A percentile compares a stretch with the other conserved stretches of the same genome.
Evolutionary conservation across 2,888 invertebrate genomes (phyloP).

Genomic region (Drosophila longiperda): DNA sequence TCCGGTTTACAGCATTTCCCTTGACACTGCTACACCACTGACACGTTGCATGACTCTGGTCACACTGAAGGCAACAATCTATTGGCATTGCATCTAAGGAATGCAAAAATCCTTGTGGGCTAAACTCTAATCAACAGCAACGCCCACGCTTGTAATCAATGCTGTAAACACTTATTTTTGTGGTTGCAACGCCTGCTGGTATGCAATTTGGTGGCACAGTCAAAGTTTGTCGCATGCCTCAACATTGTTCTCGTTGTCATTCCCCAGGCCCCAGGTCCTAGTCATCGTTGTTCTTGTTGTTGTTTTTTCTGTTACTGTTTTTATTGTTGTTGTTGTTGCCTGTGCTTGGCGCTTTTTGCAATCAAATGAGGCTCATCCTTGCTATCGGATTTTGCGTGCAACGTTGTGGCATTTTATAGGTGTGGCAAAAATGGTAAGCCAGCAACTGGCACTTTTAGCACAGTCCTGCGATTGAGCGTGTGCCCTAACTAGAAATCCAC

Average conservation of each 20-base stretch:
- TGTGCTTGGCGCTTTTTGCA: constrained; percentile 46
- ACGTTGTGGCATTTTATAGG: constrained; percentile 52
- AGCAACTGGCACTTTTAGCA: constrained; percentile 19
- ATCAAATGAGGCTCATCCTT: constrained; percentile 40
- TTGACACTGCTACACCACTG: constrained; percentile 70
- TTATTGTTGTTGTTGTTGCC: constrained; percentile 13
- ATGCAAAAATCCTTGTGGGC: constrained; percentile 72
- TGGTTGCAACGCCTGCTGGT: constrained; percentile 62
- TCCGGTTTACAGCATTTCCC: constrained; percentile 36
- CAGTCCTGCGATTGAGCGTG: constrained; percentile 25
- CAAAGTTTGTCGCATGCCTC: constrained; percentile 56
- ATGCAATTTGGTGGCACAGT: constrained; percentile 61
- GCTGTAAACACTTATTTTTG: constrained; percentile 81
- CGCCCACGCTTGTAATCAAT: constrained; percentile 73
- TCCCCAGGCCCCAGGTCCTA: constrained; percentile 17
- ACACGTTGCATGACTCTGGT: constrained; percentile 65
- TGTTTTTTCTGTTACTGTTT: constrained; percentile 21
- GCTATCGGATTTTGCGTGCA: constrained; percentile 42
- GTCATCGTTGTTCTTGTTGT: constrained; percentile 14
- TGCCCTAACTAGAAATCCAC: background rate
- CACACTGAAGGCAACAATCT: constrained; percentile 26
- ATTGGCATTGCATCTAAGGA: constrained; percentile 54
- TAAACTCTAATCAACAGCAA: constrained; percentile 69
- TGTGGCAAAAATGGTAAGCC: constrained; percentile 44
- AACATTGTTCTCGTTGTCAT: constrained; percentile 41